These are phyloP conservation scores for Sisyra nigra DNA, from an alignment of 2,888 invertebrate species.

Conservation along the genomic window DNA sequence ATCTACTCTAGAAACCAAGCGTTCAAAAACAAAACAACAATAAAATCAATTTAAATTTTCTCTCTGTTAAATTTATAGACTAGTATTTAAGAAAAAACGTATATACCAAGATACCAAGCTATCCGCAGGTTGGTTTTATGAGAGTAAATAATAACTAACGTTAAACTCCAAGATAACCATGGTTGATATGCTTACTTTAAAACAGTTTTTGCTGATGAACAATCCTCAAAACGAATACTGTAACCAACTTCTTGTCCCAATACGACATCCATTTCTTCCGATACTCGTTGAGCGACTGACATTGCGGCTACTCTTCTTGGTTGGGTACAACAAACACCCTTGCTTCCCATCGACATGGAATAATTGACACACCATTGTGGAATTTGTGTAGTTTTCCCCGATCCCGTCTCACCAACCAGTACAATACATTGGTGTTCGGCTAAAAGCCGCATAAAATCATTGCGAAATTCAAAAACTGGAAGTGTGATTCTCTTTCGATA, in stretches of 20 bases:
- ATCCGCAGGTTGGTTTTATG: neutral
- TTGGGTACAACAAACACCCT: conserved; percentile 91
- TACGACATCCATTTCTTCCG: conserved; percentile 98
- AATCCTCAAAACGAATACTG: conserved; percentile 98
- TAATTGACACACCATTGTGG: conserved; percentile 90
- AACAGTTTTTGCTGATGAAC: conserved; percentile 84
- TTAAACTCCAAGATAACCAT: neutral
- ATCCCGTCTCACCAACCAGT: conserved; percentile 98
- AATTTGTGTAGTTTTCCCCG: conserved; percentile 98
- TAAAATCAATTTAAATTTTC: too few species aligned
- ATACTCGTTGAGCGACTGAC: conserved; percentile 97
- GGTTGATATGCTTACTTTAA: conserved; percentile 48
- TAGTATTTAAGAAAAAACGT: neutral
- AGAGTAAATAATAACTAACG: neutral
- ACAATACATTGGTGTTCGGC: conserved; percentile 88
- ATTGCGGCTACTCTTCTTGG: conserved; percentile 97
- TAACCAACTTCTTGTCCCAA: conserved; percentile 87
- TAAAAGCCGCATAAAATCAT: conserved; percentile 90
- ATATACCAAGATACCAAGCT: neutral
- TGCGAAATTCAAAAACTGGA: conserved; percentile 96
- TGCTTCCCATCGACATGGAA: conserved; percentile 44
- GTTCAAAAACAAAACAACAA: too few species aligned
- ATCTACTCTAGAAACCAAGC: too few species aligned
- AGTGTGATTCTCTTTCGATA: conserved; percentile 77
- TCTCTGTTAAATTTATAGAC: too few species aligned